Percentiles rank a stretch among this genome's conserved stretches.
These are phyloP conservation scores for Rhinolophus ferrumequinum DNA, from an alignment of 2,113 vertebrate species.

Conservation along the genomic window DNA sequence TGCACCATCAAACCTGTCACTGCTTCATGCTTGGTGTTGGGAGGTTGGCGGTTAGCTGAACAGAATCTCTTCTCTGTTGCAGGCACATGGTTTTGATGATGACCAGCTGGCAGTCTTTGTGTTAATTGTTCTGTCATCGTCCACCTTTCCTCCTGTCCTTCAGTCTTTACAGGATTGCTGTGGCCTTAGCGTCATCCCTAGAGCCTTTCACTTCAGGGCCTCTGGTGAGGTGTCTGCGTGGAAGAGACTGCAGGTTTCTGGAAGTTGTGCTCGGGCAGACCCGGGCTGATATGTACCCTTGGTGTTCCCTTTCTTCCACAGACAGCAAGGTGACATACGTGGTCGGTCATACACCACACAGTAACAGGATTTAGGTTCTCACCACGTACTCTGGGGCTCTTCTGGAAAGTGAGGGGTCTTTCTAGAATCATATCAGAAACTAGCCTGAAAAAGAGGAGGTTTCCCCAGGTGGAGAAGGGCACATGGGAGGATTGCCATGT, in stretches of 20 bases:
- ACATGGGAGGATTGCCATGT: not conserved
- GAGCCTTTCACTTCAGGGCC: not conserved
- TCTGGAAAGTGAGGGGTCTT: not conserved
- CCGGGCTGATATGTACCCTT: not conserved
- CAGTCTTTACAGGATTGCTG: not conserved
- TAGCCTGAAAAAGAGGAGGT: not conserved
- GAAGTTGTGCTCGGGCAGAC: not conserved
- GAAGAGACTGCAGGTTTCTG: not conserved
- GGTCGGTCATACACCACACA: not conserved
- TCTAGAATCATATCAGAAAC: not conserved
- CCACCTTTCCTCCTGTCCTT: not conserved
- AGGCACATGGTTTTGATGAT: not conserved
- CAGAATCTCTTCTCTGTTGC: not conserved
- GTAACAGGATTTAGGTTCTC: not conserved
- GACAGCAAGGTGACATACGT: not conserved
- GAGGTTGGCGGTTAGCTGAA: not conserved
- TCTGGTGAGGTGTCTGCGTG: not conserved
- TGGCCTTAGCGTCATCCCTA: not conserved
- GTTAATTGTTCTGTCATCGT: not conserved
- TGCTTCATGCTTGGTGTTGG: not conserved
- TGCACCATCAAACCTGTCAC: not conserved
- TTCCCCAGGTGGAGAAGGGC: not conserved
- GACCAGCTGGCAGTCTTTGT: not conserved
- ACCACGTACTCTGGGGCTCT: not conserved
- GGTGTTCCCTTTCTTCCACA: not conserved